Evolutionary conservation across 2,888 invertebrate species (phyloP), one percentile per base, ranked within the genome.

Genomic region (Parasteatoda lunata): DNA sequence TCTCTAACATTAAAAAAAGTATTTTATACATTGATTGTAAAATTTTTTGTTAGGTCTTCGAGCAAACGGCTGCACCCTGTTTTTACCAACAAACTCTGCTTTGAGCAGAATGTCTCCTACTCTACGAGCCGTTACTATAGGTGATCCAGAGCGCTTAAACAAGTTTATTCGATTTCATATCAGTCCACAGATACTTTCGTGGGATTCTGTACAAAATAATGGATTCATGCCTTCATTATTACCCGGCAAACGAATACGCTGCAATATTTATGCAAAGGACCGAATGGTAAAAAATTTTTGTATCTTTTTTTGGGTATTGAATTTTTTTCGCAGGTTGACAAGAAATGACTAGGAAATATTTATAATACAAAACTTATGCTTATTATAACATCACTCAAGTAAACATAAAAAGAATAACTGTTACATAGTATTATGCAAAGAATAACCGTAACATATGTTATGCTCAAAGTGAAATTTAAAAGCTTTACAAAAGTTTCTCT

Each of bases 41-140:
- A 15, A 45, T 68, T 66, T 66, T 15, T 77, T 52, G 45, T 47
- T 54, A 77, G 77, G 51, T 69, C 45, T 69, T 66, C 68, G 52
- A 47, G 5, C 47, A 54, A 84, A 75, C 0, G 72, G 81, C n/a
- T 90, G 88, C 70, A 89, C 89, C 1, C 70, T 90, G 0, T 88
- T 89, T 52, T 72, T 88, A 4, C 90, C 90, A 7, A 89, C 88
- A 5, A 89, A 90, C 59, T 49, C 68, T n/a, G 89, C 89, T 13
- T 49, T 90, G n/a, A 54, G 69, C n/a, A 75, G 72, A 49, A 80
- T 90, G 69, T 89, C 90, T 4, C 83, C 84, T 3, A 89, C 89
- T 30, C 71, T 90, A 45, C 76, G 87, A 8, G 70, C 77, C 4
- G 65, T 77, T 11, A 77, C 88, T 7, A 65, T 89, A 9, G 77